Conservation (phyloP, 2,888 invertebrate genomes). For the Hecatera dysodea region DNA sequence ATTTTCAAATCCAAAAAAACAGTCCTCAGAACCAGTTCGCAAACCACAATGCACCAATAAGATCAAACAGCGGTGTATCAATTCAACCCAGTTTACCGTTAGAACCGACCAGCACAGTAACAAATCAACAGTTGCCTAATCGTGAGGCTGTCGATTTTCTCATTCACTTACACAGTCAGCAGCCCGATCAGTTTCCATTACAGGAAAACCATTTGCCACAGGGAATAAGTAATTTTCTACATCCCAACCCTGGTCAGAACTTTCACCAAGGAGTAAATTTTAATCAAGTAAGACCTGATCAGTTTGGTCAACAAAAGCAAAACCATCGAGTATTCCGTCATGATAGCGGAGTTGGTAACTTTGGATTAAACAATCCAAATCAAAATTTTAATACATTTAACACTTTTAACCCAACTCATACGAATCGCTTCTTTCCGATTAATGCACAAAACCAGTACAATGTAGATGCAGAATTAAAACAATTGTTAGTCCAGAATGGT, state of each 20-base stretch:
- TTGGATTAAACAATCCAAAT: slow-evolving; percentile 89
- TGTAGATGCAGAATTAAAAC: slow-evolving; percentile 91
- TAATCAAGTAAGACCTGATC: slow-evolving; percentile 81
- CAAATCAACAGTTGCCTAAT: slow-evolving; percentile 90
- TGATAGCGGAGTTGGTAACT: slow-evolving; percentile 92
- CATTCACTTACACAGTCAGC: slow-evolving; percentile 85
- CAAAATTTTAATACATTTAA: slow-evolving; percentile 82
- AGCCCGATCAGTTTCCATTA: slow-evolving; percentile 85
- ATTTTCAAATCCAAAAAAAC: slow-evolving; percentile 81
- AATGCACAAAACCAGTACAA: slow-evolving; percentile 82
- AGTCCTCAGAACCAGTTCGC: slow-evolving; percentile 76
- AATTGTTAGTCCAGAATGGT: slow-evolving; percentile 92
- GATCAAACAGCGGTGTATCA: slow-evolving; percentile 81
- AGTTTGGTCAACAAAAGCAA: slow-evolving; percentile 79
- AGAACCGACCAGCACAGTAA: slow-evolving; percentile 77
- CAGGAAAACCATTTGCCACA: slow-evolving; percentile 88
- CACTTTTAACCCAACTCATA: slow-evolving; percentile 77
- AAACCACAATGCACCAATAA: slow-evolving; percentile 74
- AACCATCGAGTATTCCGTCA: slow-evolving; percentile 89
- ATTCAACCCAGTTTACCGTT: slow-evolving; percentile 89
- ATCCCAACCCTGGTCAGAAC: slow-evolving; percentile 75
- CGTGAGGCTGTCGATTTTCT: slow-evolving; percentile 91
- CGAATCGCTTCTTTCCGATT: slow-evolving; percentile 78
- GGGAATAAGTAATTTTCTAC: slow-evolving; percentile 83
- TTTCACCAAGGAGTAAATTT: slow-evolving; percentile 81